Conservation (phyloP, 2,113 vertebrate species). For the Scophthalmus maximus region DNA sequence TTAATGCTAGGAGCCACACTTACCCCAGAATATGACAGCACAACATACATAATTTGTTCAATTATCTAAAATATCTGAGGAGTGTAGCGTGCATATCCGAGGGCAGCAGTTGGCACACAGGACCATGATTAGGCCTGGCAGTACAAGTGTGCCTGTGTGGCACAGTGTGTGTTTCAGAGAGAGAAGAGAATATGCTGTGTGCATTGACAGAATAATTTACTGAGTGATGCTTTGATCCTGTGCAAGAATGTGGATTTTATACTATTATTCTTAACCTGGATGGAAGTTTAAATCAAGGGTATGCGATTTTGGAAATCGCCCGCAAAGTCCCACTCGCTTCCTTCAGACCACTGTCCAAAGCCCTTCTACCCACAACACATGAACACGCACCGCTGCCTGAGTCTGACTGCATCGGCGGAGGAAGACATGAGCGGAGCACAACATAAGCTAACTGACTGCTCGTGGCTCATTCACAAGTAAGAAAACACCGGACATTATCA, state of each 20-base stretch:
- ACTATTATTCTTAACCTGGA: too few relatives aligned
- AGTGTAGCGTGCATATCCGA: constrained; percentile 56
- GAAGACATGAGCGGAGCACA: too few relatives aligned
- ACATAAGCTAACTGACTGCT: too few relatives aligned
- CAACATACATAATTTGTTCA: constrained; percentile 73
- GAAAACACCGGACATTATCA: too few relatives aligned
- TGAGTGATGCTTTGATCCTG: constrained; percentile 8
- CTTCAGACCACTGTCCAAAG: too few relatives aligned
- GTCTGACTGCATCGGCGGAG: too few relatives aligned
- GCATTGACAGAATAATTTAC: constrained; percentile 8
- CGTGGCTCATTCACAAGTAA: too few relatives aligned
- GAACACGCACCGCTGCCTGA: too few relatives aligned
- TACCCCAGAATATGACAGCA: constrained; percentile 63
- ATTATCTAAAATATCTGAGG: constrained; percentile 77
- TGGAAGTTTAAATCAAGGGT: too few relatives aligned
- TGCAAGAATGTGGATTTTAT: neutral
- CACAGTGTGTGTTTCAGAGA: constrained; percentile 8
- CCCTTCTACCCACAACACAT: too few relatives aligned
- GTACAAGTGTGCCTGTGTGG: neutral
- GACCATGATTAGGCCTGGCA: constrained; percentile 63
- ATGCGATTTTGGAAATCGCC: too few relatives aligned
- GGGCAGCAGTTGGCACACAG: constrained; percentile 50
- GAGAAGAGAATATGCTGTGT: constrained; percentile 3
- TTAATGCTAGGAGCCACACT: constrained; percentile 69
- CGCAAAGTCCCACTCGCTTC: too few relatives aligned